Conservation (phyloP, 2,113 vertebrate species). For the Psammodynastes pulverulentus region DNA sequence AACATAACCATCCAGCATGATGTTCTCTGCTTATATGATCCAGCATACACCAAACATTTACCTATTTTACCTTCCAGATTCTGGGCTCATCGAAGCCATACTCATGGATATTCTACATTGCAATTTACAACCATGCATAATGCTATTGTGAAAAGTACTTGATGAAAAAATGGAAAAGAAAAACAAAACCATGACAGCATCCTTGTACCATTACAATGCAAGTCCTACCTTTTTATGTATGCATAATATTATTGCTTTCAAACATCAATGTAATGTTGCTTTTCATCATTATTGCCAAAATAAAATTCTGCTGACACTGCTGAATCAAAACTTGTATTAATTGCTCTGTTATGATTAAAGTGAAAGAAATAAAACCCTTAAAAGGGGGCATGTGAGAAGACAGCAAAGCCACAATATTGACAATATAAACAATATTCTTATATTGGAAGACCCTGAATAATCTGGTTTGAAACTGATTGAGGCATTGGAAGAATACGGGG, state of each 20-base stretch:
- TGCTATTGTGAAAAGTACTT: not conserved
- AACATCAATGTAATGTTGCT: not conserved
- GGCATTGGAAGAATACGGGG: too few relatives aligned
- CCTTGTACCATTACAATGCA: not conserved
- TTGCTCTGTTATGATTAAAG: not conserved
- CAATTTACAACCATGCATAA: not conserved
- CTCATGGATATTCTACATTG: not conserved
- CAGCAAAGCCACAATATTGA: not conserved
- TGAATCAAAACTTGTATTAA: not conserved
- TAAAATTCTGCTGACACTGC: not conserved
- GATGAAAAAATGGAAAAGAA: not conserved
- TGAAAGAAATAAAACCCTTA: not conserved
- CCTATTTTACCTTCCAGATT: not conserved
- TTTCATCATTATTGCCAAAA: not conserved
- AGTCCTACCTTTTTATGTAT: not conserved
- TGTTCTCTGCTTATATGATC: not conserved
- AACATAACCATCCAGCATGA: not conserved
- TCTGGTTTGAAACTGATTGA: too few relatives aligned
- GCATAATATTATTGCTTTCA: not conserved
- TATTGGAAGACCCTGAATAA: too few relatives aligned
- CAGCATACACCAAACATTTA: not conserved
- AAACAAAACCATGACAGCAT: not conserved
- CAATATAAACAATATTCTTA: not conserved
- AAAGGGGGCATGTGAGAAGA: not conserved
- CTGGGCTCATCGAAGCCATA: not conserved